These are phyloP conservation scores for Bucco capensis DNA, from an alignment of 2,113 vertebrate genomes.

Conservation along the genomic window DNA sequence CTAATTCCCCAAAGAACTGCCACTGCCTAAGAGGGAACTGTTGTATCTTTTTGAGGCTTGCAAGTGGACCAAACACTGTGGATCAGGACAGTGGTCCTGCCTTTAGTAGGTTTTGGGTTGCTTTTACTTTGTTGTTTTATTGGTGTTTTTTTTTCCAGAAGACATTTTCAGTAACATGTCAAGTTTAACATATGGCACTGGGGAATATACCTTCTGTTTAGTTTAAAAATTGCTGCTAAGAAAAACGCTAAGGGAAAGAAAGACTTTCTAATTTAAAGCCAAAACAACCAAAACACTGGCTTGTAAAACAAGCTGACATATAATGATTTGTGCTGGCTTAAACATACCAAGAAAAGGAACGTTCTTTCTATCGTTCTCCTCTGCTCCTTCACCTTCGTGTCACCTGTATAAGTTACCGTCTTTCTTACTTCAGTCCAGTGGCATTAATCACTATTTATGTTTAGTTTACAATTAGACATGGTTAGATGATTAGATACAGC, in stretches of 20 bases:
- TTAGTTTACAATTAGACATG: neutral
- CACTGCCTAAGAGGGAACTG: rapidly evolving
- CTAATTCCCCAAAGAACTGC: neutral
- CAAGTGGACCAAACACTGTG: neutral
- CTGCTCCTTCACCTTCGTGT: neutral
- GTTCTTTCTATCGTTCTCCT: neutral
- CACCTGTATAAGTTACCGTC: neutral
- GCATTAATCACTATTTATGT: neutral
- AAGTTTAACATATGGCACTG: constrained; percentile 38
- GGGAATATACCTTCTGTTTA: constrained; percentile 46
- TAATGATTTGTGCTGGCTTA: constrained; percentile 22
- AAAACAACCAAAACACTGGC: neutral
- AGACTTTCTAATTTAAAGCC: constrained; percentile 44
- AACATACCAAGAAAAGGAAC: neutral
- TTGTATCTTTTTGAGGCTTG: neutral
- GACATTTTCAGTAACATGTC: neutral
- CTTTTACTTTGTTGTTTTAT: neutral
- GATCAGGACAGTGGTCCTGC: neutral
- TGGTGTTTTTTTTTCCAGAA: neutral
- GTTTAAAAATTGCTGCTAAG: constrained; percentile 32
- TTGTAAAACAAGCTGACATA: constrained; percentile 37
- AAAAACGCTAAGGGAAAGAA: constrained; percentile 49
- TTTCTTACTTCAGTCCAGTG: neutral
- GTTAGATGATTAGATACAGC: neutral
- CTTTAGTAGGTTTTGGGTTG: neutral